A percentile compares a stretch with the other conserved stretches of the same genome.
phyloP scores from a whole-genome alignment of 1,140 invertebrate species.

The Hycleus phaleratus region DNA sequence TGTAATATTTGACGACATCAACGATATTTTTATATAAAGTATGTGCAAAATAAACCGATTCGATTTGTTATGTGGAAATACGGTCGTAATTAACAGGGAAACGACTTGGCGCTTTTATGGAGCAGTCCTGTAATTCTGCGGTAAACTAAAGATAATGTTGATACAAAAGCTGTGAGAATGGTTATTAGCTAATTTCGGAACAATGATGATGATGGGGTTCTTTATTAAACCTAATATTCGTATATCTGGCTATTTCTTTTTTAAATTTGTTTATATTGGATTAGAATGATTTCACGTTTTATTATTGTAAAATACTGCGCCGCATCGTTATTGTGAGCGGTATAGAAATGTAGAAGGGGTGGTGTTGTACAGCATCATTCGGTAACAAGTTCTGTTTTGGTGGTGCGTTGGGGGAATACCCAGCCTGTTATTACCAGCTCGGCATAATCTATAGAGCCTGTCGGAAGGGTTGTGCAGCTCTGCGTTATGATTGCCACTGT shows the following conservation, averaged over 20 bases:
- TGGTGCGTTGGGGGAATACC: conserved; percentile 32
- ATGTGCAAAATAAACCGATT: too few relatives aligned
- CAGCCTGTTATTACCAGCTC: conserved; percentile 29
- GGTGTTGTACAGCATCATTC: conserved; percentile 2
- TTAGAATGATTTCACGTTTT: too few relatives aligned
- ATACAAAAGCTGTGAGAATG: conserved; percentile 4
- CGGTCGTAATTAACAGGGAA: conserved; percentile 4
- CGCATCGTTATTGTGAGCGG: background rate
- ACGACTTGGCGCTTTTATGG: conserved; percentile 9
- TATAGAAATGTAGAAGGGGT: background rate
- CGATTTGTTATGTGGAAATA: too few relatives aligned
- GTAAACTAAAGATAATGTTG: conserved; percentile 11
- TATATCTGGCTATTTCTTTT: too few relatives aligned
- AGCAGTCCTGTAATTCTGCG: conserved; percentile 5
- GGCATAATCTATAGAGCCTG: conserved; percentile 39
- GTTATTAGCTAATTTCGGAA: background rate
- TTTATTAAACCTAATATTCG: too few relatives aligned
- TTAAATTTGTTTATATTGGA: too few relatives aligned
- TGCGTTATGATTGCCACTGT: conserved; percentile 42
- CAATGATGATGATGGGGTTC: background rate
- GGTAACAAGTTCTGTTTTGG: conserved; percentile 32
- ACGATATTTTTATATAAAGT: too few relatives aligned
- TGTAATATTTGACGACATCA: too few relatives aligned
- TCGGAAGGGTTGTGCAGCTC: conserved; percentile 39
- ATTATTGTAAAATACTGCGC: too few relatives aligned